A percentile compares a stretch with the other conserved stretches of the same genome.
Evolutionary conservation across 2,113 vertebrate genomes (phyloP).

Genomic region (Melanotaenia duboulayi): DNA sequence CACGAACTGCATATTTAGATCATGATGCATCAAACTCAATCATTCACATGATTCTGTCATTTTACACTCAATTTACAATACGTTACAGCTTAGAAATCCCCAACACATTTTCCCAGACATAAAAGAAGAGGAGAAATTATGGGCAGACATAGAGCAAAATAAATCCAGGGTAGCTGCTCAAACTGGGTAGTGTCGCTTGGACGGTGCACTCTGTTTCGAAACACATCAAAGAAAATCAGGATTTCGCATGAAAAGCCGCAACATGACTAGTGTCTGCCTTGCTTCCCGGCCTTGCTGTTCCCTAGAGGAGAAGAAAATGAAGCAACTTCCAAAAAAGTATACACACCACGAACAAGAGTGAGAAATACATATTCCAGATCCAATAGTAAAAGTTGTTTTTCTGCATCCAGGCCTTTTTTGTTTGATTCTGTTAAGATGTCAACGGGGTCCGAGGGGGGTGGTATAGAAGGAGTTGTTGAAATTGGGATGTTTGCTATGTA

Average conservation of each 20-base stretch:
- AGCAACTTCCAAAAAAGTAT: constrained; percentile 52
- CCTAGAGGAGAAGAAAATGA: constrained; percentile 62
- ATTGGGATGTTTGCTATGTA: constrained; percentile 54
- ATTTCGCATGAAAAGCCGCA: constrained; percentile 66
- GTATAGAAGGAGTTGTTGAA: constrained; percentile 21
- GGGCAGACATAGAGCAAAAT: constrained; percentile 44
- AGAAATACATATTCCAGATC: constrained; percentile 74
- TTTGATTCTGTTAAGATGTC: constrained; percentile 58
- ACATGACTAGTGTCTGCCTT: constrained; percentile 50
- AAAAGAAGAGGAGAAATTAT: constrained; percentile 54
- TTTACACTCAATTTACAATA: constrained; percentile 75
- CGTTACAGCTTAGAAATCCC: constrained; percentile 58
- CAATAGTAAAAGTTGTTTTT: constrained; percentile 49
- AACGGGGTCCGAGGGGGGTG: constrained; percentile 40
- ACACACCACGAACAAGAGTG: constrained; percentile 55
- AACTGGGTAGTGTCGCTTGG: constrained; percentile 46
- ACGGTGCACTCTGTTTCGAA: constrained; percentile 59
- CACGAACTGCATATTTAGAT: constrained; percentile 65
- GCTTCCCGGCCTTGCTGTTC: constrained; percentile 7
- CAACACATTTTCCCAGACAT: constrained; percentile 61
- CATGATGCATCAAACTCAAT: constrained; percentile 55
- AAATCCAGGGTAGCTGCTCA: constrained; percentile 32
- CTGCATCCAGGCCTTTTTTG: constrained; percentile 55
- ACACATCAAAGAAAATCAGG: constrained; percentile 66
- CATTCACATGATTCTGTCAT: constrained; percentile 64